phyloP scores from a whole-genome alignment of 2,113 vertebrate species.

The Gymnorhina tibicen region DNA sequence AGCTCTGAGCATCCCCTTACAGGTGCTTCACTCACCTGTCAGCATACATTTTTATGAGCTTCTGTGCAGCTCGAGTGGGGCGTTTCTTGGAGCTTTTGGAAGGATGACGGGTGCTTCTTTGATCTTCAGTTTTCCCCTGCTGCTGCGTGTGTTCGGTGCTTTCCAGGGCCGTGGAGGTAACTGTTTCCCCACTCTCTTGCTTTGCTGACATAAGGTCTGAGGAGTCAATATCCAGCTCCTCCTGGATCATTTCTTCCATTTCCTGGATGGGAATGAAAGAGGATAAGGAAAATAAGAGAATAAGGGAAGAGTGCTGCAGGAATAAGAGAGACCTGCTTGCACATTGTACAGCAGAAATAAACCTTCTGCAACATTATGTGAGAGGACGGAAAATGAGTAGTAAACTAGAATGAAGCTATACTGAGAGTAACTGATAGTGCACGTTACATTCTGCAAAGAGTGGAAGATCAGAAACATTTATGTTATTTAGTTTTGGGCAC shows the following conservation, averaged over 20 bases:
- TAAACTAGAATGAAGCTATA: not conserved
- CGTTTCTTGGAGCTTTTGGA: constrained; percentile 29
- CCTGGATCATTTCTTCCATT: constrained; percentile 6
- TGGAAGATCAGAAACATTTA: not conserved
- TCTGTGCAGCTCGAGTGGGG: constrained; percentile 39
- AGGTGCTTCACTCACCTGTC: constrained; percentile 71
- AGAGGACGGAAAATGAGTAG: not conserved
- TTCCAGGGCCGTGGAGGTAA: not conserved
- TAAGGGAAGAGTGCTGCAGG: not conserved
- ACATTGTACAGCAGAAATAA: not conserved
- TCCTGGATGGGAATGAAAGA: constrained; percentile 7
- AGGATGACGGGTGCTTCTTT: constrained; percentile 13
- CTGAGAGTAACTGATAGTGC: not conserved
- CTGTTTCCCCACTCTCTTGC: not conserved
- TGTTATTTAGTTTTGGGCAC: not conserved
- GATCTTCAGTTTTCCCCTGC: not conserved
- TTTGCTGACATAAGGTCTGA: not conserved
- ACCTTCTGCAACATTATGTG: not conserved
- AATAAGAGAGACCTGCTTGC: not conserved
- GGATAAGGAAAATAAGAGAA: not conserved
- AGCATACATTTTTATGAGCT: constrained; percentile 74
- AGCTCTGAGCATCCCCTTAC: not conserved
- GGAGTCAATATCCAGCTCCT: not conserved
- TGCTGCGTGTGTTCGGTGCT: not conserved
- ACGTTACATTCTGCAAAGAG: not conserved